Percentiles rank a stretch among this genome's conserved stretches.
Conservation (phyloP, 2,113 vertebrate species). For the Raphicerus campestris region DNA sequence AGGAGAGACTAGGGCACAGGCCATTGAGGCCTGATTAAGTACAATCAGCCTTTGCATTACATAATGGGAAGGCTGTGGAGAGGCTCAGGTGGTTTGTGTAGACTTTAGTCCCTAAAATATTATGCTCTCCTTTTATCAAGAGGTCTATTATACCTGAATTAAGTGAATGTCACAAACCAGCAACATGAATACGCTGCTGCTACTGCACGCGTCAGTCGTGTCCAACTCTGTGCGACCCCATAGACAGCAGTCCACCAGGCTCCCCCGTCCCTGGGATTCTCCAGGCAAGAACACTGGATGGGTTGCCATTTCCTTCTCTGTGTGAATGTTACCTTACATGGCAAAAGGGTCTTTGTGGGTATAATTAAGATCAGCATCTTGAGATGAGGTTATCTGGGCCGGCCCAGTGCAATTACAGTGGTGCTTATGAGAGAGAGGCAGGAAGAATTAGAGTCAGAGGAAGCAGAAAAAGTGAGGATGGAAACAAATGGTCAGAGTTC, state of each 20-base stretch:
- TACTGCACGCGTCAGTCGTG: rapidly evolving
- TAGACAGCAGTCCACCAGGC: too few relatives aligned
- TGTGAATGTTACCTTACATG: not conserved
- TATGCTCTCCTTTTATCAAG: not conserved
- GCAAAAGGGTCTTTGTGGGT: not conserved
- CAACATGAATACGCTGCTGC: not conserved
- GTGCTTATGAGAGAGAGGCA: not conserved
- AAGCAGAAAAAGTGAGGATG: not conserved
- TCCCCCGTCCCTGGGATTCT: too few relatives aligned
- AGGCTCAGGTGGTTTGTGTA: not conserved
- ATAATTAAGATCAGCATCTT: not conserved
- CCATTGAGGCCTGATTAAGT: not conserved
- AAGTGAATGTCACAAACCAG: not conserved
- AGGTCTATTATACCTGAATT: not conserved
- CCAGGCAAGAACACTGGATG: too few relatives aligned
- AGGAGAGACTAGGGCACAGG: not conserved
- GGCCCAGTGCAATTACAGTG: not conserved
- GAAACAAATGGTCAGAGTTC: not conserved
- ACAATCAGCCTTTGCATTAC: not conserved
- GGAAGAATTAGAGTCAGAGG: not conserved
- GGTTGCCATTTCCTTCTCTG: too few relatives aligned
- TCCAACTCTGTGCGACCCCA: too few relatives aligned
- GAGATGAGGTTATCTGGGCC: not conserved
- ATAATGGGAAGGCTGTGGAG: not conserved
- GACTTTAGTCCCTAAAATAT: not conserved